Evolutionary conservation across 35 echinoderm and acorn worm genomes (phyloP).

Genomic region (Heliocidaris erythrogramma): DNA sequence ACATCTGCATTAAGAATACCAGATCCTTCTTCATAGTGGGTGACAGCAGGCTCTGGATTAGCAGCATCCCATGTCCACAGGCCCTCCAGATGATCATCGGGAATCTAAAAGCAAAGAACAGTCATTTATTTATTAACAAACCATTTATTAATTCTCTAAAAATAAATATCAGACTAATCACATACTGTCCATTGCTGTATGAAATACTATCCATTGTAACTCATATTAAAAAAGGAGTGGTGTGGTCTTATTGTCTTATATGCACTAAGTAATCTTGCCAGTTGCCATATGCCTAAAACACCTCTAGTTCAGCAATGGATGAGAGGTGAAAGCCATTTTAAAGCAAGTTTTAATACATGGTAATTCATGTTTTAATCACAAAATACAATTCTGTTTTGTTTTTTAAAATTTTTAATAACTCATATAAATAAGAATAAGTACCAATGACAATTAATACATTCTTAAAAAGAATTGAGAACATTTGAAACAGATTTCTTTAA

Average conservation of each 20-base stretch:
- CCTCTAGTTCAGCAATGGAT: background rate
- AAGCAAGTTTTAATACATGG: background rate
- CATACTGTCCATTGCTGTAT: background rate
- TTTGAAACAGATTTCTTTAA: too few species aligned
- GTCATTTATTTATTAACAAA: background rate
- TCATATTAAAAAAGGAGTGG: too few species aligned
- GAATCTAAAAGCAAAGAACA: constrained; percentile 64
- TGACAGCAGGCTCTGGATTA: constrained; percentile 50
- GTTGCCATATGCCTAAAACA: too few species aligned
- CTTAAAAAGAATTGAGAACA: too few species aligned
- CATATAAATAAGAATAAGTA: too few species aligned
- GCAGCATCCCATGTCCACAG: constrained; percentile 73
- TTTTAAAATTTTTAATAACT: too few species aligned
- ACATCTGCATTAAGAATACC: constrained; percentile 77
- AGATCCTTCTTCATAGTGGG: constrained; percentile 50
- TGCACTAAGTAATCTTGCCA: too few species aligned
- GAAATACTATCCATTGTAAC: background rate
- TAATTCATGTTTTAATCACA: background rate
- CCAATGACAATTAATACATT: too few species aligned
- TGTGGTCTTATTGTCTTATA: too few species aligned
- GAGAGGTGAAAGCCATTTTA: background rate
- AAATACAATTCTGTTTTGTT: too few species aligned
- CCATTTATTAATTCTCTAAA: background rate
- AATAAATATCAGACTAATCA: background rate
- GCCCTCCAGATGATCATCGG: constrained; percentile 89